Base-by-base conservation (phyloP, 2,888 invertebrate species). In the Cynaeus angustus region DNA sequence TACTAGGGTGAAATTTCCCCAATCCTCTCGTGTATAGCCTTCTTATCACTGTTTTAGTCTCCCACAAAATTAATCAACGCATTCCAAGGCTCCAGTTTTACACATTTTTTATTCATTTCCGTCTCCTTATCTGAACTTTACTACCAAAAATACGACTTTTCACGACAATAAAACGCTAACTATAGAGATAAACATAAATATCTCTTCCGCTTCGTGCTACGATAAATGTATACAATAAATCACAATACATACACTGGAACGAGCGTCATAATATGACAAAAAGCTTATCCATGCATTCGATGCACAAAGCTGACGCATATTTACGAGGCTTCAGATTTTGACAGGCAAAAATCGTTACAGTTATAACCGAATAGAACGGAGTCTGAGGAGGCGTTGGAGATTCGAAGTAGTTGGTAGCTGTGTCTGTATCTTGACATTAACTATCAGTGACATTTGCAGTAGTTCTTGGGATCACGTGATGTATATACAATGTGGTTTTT, bases 261-360 rank as follows among this genome's bases (percentile, higher is more conserved):
- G 46, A 46, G n/a, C 16, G 16, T 46, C 46, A 46, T 46, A 16
- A 46, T 46, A 14, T 46, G 16, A 46, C 46, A 46, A 46, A 46
- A 46, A 13, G 46, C 16, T 46, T 46, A 46, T 46, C 16, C 46
- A 14, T 46, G 46, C 46, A 46, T 46, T 46, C 46, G 46, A 46
- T 46, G 46, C 46, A 46, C 43, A 46, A 56, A 70, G 72, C 65
- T 71, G 64, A 71, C 74, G 71, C 33, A 33, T 33, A 33, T 33
- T 33, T 33, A 33, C 33, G 33, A 33, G 33, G 21, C 21, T 21
- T 21, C 21, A 21, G 33, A 33, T 9, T 33, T 6, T 33, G 33
- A 33, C 33, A 33, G n/a, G 33, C 33, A 21, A 21, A 21, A 21
- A 21, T 21, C 21, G 21, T 21, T 21, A 21, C 21, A 1, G 4